These are phyloP conservation scores for Seriola rivoliana DNA, from an alignment of 2,113 vertebrate species.

Conservation along the genomic window DNA sequence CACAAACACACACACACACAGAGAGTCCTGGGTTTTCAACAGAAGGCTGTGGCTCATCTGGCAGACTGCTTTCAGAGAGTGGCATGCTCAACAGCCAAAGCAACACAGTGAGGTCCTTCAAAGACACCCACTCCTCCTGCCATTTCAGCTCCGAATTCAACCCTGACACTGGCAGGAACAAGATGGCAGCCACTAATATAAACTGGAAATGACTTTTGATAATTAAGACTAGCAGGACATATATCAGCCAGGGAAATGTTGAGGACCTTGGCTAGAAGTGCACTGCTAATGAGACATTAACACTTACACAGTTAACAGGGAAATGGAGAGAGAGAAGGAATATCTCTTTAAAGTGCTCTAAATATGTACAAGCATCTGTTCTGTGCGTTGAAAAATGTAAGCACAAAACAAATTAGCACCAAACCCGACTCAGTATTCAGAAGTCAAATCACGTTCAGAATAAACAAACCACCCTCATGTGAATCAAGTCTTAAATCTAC, in stretches of 20 bases:
- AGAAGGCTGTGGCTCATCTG: conserved; percentile 51
- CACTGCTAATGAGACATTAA: conserved; percentile 59
- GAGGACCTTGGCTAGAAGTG: conserved; percentile 42
- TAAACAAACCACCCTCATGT: conserved; percentile 71
- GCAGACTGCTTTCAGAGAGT: conserved; percentile 36
- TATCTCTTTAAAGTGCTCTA: conserved; percentile 46
- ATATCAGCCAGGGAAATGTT: conserved; percentile 45
- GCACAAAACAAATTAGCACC: conserved; percentile 54
- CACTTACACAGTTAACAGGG: conserved; percentile 35
- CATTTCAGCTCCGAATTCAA: conserved; percentile 47
- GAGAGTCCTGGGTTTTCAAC: conserved; percentile 1
- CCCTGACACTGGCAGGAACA: conserved; percentile 50
- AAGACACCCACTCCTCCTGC: conserved; percentile 43
- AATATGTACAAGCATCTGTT: conserved; percentile 63
- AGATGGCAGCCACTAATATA: conserved; percentile 53
- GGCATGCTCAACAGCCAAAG: conserved; percentile 51
- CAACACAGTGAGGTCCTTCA: conserved; percentile 54
- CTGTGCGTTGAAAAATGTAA: conserved; percentile 21
- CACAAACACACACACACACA: neutral
- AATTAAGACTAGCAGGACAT: conserved; percentile 50
- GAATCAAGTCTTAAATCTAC: conserved; percentile 78
- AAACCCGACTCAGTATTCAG: conserved; percentile 29
- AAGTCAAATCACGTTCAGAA: conserved; percentile 65
- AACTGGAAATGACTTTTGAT: conserved; percentile 51
- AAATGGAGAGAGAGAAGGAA: conserved; percentile 21